phyloP scores from a whole-genome alignment of 2,797 vertebrate genomes.

The Apodemus agrarius region DNA sequence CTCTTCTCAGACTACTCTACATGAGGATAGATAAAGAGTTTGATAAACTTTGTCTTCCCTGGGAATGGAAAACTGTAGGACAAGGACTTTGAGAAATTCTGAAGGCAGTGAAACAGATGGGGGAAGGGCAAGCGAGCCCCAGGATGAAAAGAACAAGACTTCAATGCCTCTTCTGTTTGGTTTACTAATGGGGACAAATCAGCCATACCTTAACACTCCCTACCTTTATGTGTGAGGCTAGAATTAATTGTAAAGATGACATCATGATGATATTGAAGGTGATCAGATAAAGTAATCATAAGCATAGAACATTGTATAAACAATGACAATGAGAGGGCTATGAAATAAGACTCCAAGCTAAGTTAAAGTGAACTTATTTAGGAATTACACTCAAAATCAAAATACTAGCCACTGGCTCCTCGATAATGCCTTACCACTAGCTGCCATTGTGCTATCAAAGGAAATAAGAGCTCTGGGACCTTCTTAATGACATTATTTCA shows the following conservation, averaged over 20 bases:
- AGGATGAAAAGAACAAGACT: not conserved
- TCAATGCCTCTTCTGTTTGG: not conserved
- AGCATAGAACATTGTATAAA: not conserved
- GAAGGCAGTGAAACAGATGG: not conserved
- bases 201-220: not conserved
- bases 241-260: not conserved
- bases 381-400: not conserved
- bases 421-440: not conserved
- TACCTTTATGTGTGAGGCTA: not conserved
- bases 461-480: not conserved
- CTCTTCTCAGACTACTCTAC: not conserved
- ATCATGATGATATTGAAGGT: not conserved
- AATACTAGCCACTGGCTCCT: not conserved
- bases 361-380: not conserved
- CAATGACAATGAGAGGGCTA: not conserved
- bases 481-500: not conserved
- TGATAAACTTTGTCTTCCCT: not conserved
- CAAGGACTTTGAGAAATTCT: not conserved
- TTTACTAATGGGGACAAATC: not conserved
- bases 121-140: not conserved
- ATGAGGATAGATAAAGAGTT: not conserved
- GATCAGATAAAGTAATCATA: not conserved
- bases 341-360: not conserved
- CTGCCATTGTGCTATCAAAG: not conserved
- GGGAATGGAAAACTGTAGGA: not conserved